phyloP scores from a whole-genome alignment of 1,140 invertebrate species.

The Caerostris extrusa region DNA sequence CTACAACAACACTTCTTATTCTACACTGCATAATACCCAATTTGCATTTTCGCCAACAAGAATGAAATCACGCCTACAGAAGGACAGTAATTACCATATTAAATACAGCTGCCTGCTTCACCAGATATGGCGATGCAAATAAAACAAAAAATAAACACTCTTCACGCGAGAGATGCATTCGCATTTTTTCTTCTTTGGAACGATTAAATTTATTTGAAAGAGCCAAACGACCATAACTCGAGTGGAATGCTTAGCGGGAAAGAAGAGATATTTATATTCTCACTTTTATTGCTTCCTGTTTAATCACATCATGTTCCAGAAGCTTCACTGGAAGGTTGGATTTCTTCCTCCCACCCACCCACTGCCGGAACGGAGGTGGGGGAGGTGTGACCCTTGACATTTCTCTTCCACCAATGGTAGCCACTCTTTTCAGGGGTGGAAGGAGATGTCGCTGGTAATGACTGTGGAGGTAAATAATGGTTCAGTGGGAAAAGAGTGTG shows the following conservation, averaged over 20 bases:
- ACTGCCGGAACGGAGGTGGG: not conserved
- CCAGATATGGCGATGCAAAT: too few species aligned
- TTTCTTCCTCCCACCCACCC: not conserved
- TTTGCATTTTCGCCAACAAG: not conserved
- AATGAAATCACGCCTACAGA: not conserved
- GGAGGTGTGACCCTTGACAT: constrained; percentile 32
- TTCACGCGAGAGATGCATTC: too few species aligned
- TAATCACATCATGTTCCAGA: not conserved
- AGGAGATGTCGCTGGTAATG: constrained; percentile 13
- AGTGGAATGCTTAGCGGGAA: not conserved
- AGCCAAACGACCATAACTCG: not conserved
- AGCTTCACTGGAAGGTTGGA: not conserved
- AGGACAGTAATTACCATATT: constrained; percentile 6
- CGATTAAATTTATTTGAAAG: constrained; percentile 1
- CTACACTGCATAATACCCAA: not conserved
- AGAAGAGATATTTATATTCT: not conserved
- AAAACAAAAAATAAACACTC: too few species aligned
- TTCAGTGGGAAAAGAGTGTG: not conserved
- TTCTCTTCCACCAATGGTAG: not conserved
- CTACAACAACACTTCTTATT: not conserved
- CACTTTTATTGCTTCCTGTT: not conserved
- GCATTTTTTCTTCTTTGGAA: not conserved
- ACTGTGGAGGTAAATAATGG: constrained; percentile 56
- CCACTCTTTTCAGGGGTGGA: not conserved
- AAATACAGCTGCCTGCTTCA: not conserved